A percentile compares a stretch with the other conserved stretches of the same genome.
Evolutionary conservation across 2,113 vertebrate genomes (phyloP).

Genomic region (Lampris megalopsis): DNA sequence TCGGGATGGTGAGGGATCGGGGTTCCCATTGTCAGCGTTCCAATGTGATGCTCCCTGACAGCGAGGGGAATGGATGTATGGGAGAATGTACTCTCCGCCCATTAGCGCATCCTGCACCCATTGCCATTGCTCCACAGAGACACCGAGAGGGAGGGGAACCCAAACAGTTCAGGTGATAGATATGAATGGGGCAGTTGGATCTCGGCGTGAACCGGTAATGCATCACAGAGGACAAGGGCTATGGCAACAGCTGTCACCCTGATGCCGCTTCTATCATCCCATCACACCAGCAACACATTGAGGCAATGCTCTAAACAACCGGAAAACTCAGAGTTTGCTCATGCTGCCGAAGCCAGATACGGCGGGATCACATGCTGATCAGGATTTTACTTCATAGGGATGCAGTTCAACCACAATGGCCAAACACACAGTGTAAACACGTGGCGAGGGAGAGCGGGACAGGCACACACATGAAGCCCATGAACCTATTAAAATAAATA

Average conservation of each 20-base stretch:
- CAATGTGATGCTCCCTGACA: constrained; percentile 91
- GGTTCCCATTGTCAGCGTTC: constrained; percentile 88
- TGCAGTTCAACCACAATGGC: not conserved
- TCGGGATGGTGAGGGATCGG: constrained; percentile 83
- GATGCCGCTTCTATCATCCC: constrained; percentile 48
- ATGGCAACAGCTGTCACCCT: constrained; percentile 8
- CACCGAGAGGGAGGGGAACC: constrained; percentile 9
- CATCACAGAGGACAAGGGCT: constrained; percentile 48
- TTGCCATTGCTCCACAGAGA: constrained; percentile 18
- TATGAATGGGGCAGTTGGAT: not conserved
- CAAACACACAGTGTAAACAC: not conserved
- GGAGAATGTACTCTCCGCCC: constrained; percentile 87
- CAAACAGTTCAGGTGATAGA: constrained; percentile 24
- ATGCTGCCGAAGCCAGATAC: not conserved
- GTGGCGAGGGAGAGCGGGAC: too few relatives aligned
- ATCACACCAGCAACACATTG: constrained; percentile 13
- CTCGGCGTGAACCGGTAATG: constrained; percentile 3
- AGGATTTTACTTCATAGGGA: not conserved
- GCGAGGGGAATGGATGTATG: constrained; percentile 88
- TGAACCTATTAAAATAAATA: too few relatives aligned
- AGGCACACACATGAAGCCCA: too few relatives aligned
- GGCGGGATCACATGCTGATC: not conserved
- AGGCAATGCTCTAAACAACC: not conserved
- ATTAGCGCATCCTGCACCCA: constrained; percentile 83
- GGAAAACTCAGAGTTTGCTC: constrained; percentile 7